Percentiles rank a stretch among this genome's conserved stretches.
phyloP scores from a whole-genome alignment of 2,797 vertebrate species.

The Gambelia wislizenii region DNA sequence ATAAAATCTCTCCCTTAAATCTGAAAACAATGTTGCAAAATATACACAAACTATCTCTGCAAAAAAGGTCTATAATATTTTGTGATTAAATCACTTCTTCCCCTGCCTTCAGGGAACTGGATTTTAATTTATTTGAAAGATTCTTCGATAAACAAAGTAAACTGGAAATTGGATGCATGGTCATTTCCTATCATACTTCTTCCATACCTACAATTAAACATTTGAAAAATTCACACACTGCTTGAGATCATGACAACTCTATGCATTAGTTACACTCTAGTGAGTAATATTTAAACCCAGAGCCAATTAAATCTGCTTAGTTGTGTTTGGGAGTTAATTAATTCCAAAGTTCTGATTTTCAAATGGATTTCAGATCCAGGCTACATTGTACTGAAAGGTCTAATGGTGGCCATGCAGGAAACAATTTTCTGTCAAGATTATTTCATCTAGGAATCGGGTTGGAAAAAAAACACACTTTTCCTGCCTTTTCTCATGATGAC shows the following conservation, averaged over 20 bases:
- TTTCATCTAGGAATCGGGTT: slow-evolving; percentile 36
- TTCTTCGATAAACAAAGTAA: slow-evolving; percentile 58
- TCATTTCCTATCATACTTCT: slow-evolving; percentile 62
- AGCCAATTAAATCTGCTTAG: slow-evolving; percentile 78
- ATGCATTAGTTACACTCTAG: slow-evolving; percentile 77
- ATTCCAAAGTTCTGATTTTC: slow-evolving; percentile 70
- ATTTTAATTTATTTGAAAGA: slow-evolving; percentile 41
- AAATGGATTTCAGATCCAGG: slow-evolving; percentile 62
- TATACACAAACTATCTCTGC: slow-evolving; percentile 26
- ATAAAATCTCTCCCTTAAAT: slow-evolving; percentile 28
- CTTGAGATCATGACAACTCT: slow-evolving; percentile 72
- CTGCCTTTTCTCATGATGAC: background rate
- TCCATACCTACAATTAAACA: slow-evolving; percentile 67
- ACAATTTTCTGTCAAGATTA: slow-evolving; percentile 24
- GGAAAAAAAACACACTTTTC: slow-evolving; percentile 7
- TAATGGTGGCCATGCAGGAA: slow-evolving; percentile 21
- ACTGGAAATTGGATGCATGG: slow-evolving; percentile 69
- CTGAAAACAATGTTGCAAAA: slow-evolving; percentile 27
- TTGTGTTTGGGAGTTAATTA: slow-evolving; percentile 77
- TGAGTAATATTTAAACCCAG: slow-evolving; percentile 74
- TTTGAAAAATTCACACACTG: slow-evolving; percentile 62
- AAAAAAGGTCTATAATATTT: background rate
- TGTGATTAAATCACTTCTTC: slow-evolving; percentile 45
- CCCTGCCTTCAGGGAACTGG: slow-evolving; percentile 39
- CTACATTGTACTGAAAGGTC: slow-evolving; percentile 45